Evolutionary conservation across 2,113 vertebrate species (phyloP), one percentile per base, ranked within the genome.

Genomic region (Pleuronectes platessa): DNA sequence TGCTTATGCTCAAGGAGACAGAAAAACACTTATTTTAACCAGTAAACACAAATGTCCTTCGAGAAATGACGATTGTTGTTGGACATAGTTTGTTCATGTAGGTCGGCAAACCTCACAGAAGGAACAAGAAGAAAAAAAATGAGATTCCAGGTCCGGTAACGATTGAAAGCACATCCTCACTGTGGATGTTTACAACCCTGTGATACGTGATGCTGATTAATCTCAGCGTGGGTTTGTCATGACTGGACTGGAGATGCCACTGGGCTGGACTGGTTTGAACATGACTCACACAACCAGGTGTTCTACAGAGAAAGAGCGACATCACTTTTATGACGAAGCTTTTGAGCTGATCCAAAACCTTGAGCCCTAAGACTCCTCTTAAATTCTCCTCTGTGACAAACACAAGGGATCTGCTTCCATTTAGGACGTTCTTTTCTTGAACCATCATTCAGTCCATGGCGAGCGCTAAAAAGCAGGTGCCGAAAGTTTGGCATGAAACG

Each of bases 281-380:
- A 26, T 81, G 85, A 84, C 65, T 86, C 84, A 77, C 37, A 18
- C 45, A 35, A 65, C 79, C 88, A 89, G 90, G 66, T 84, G 84
- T 86, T 71, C 3, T 12, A 11, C 53, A 53, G 68, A 21, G 59
- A 53, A 24, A 61, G 21, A 70, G 27, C 53, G 27, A 72, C 45
- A 59, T 84, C 78, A 82, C 70, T 26, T 40, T 13, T 51, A 40
- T 21, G 17, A 23, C 5, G 24, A 10, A 55, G 18, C 54, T 54
- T 54, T 71, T 8, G 62, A 67, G 21, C 37, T 49, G 58, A 70
- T 71, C 23, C 12, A 31, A 61, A 47, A 26, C 14, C 40, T 17
- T 12, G 8, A 12, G 11, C 10, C 5, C 18, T 14, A 17, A 63
- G 18, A 63, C 12, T 2, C 3, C 20, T 47, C n/a, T 26, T 1